Conservation (phyloP, 1,140 invertebrate species). For the Pararge aegeria region DNA sequence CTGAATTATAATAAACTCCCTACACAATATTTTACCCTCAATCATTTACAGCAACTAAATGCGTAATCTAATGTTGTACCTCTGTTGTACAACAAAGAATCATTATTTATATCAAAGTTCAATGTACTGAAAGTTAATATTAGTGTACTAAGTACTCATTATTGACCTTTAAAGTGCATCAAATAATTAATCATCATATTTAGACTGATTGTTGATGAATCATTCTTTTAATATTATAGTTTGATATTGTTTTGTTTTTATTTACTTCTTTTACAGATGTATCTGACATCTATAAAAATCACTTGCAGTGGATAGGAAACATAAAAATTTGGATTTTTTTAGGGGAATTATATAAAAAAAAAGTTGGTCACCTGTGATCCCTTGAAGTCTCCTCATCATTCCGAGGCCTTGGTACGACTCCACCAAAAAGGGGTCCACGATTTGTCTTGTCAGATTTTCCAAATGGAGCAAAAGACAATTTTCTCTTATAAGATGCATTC, state of each 20-base stretch:
- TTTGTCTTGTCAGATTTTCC: constrained; percentile 46
- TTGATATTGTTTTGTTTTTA: not conserved
- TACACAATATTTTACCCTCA: too few species aligned
- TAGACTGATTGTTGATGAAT: not conserved
- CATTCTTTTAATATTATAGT: not conserved
- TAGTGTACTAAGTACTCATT: not conserved
- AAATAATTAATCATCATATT: not conserved
- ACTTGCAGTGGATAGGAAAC: too few species aligned
- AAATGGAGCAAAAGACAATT: constrained; percentile 60
- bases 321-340: too few species aligned
- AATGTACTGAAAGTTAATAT: constrained; percentile 1
- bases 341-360: too few species aligned
- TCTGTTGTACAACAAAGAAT: not conserved
- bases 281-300: too few species aligned
- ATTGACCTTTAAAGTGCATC: not conserved
- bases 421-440: constrained; percentile 51
- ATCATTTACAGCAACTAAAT: too few species aligned
- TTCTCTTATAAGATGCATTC: constrained; percentile 56
- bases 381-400: constrained; percentile 56
- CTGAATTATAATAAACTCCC: too few species aligned
- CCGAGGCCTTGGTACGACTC: constrained; percentile 55
- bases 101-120: constrained; percentile 5
- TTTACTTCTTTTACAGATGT: not conserved
- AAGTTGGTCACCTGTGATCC: constrained; percentile 52
- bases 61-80: not conserved